These are phyloP conservation scores for Vicugna pacos DNA, from an alignment of 2,113 vertebrate genomes.

Conservation along the genomic window DNA sequence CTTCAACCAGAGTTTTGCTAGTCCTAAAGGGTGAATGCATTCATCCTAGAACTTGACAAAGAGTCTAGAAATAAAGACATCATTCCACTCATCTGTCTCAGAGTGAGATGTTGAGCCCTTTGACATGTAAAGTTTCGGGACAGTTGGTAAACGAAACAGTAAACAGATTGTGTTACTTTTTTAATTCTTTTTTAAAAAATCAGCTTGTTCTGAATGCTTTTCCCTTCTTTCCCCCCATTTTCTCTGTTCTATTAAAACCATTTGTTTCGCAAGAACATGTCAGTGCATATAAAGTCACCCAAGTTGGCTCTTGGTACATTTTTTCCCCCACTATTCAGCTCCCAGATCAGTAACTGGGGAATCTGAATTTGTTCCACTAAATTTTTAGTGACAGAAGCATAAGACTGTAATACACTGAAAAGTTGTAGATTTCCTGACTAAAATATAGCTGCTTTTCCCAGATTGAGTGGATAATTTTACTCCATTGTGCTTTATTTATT, in stretches of 20 bases:
- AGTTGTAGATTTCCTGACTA: constrained; percentile 86
- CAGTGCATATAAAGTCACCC: constrained; percentile 41
- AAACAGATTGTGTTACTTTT: not conserved
- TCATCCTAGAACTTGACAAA: not conserved
- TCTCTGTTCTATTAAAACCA: constrained; percentile 53
- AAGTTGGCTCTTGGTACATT: not conserved
- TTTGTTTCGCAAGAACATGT: constrained; percentile 9
- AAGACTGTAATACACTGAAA: constrained; percentile 81
- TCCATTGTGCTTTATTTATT: constrained; percentile 87
- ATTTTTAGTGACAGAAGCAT: constrained; percentile 73
- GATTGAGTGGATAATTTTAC: constrained; percentile 85
- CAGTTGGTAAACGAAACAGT: not conserved
- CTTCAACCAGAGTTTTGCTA: not conserved
- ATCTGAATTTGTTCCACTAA: constrained; percentile 76
- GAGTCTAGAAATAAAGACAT: not conserved
- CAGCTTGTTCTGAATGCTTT: not conserved
- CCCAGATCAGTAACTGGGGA: constrained; percentile 66
- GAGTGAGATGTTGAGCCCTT: not conserved
- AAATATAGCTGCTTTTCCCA: constrained; percentile 84
- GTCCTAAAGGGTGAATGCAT: not conserved
- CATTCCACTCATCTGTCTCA: not conserved
- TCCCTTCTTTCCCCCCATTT: not conserved
- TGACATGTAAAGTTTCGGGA: not conserved
- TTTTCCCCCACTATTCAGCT: not conserved
- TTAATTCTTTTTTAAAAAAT: not conserved